Base-by-base conservation (phyloP, 2,113 vertebrate genomes). In the Nansenia antarctica region DNA sequence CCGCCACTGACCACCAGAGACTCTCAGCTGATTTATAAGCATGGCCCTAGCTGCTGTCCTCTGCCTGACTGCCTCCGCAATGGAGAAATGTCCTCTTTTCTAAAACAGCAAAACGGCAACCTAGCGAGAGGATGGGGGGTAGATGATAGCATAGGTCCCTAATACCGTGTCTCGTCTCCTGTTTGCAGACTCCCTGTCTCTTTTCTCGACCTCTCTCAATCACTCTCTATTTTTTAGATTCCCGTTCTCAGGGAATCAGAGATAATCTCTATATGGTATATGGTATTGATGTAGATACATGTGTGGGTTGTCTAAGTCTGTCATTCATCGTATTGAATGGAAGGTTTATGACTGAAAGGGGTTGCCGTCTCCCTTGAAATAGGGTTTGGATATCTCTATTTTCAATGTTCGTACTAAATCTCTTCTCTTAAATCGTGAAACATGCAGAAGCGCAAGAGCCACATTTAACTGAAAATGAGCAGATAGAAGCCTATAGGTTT, bases 1-100 rank as follows among this genome's bases (percentile, higher is more conserved):
- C 92, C 88, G 93, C 91, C 90, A 76, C 90, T 93, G 89, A 86
- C 94, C 94, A 93, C 93, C 90, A 55, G 91, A 93, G 94, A 95
- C 91, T 82, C 74, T 79, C 67, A 86, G 82, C 94, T 97, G 95
- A 98, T 97, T 96, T 96, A 96, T 97, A 94, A 90, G 93, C 88
- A 93, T 90, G 90, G 91, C 92, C 89, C 86, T 88, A 93, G 89
- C 83, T 93, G 92, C 77, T 91, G 94, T 94, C 94, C 93, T 93
- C 90, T 37, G 94, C 94, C 91, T 91, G 91, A 92, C 92, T 95
- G 94, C 92, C 85, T 92, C 91, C 77, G 77, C 90, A 91, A 86
- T 89, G 92, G 85, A 90, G 89, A 92, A 91, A 92, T 92, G 89
- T 89, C 78, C 82, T 77, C 69, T 67, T 55, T 27, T 55, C 12